Base-by-base conservation (phyloP, 2,113 vertebrate genomes). In the Macquaria australasica region DNA sequence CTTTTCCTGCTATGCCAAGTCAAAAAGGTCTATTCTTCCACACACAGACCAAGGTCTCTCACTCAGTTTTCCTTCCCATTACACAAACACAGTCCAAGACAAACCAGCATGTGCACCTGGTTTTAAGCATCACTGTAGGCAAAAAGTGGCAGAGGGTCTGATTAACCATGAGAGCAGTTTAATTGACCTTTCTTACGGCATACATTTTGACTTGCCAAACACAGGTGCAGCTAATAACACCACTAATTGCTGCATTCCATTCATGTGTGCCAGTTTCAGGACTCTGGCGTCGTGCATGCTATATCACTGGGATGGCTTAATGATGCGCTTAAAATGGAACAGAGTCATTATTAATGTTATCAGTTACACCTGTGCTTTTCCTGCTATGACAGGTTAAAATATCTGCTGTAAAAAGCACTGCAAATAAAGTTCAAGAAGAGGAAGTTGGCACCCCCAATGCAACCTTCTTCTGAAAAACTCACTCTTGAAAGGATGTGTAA, bases 391-490 rank as follows among this genome's bases (percentile, higher is more conserved):
- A 72, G 31, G 53, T 86, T 55, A 53, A 20, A 83, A 75, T 20
- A 15, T 53, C 72, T 73, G 75, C 78, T 50, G 45, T 64, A 56
- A 76, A 76, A 73, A 28, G 39, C 6, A 28, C 79, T 78, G 31
- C 5, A 51, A 50, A 34, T 39, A 10, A 76, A 82, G 83, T 79
- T 82, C 68, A 66, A 78, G 48, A 69, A 28, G 55, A 73, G 58
- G 71, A 67, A 9, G 7, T 20, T 68, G 84, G 67, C 51, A 28
- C 63, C 39, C n/a, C 25, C 37, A 39, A 4, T 11, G 41, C 58
- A 50, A 59, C 75, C 68, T 80, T 85, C 25, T 59, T 77, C 23
- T 89, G 66, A 87, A 87, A 89, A 67, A 80, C 56, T 68, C 68
- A 50, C 37, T 45, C 63, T 23, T 39, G 14, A 20, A 45, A 66